Evolutionary conservation across 23 tunicate genomes (phyloP), one percentile per base, ranked within the genome.

Genomic region (Ascidia mentula): DNA sequence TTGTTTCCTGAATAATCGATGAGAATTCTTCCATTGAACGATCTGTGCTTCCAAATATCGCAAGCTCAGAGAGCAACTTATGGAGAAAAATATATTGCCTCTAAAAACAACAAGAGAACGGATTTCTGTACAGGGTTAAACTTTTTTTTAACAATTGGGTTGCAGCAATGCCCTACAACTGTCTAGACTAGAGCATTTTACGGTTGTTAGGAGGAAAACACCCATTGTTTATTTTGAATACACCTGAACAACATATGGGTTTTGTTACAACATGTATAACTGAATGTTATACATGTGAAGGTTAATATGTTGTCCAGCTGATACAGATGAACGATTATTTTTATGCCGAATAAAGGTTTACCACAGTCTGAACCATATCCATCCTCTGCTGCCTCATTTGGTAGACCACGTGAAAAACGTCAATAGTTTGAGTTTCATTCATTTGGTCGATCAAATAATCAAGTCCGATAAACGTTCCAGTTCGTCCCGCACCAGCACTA

Each of bases 401-500:
- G 53, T 38, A 24, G 0, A 84, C 88, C 28, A 65, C 38, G 37
- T 83, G 40, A 40, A 40, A 84, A 12, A 83, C 78, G 46, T 89
- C 80, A 34, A 89, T 82, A 1, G 9, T 18, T 20, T 79, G 28
- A 8, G 72, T 69, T 34, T 72, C 0, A 18, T 76, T 33, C 46
- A 82, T 45, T 61, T 89, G 42, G 13, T 83, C 76, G 74, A 83
- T 69, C 37, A 89, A 75, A 65, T 33, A 65, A 32, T 89, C 88
- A 38, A 77, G 45, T 36, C 79, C 88, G 24, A 89, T 83, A 40
- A 60, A 89, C 0, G 88, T 73, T 18, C 88, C 95, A 61, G 89
- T 89, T 34, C 88, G 72, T 8, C 95, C 95, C 20, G 85, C 95
- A 38, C 95, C 95, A 79, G 95, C 88, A 74, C 95, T 89, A 46